These are phyloP conservation scores for Nyctibius grandis DNA, from an alignment of 2,797 vertebrate genomes.

Conservation along the genomic window DNA sequence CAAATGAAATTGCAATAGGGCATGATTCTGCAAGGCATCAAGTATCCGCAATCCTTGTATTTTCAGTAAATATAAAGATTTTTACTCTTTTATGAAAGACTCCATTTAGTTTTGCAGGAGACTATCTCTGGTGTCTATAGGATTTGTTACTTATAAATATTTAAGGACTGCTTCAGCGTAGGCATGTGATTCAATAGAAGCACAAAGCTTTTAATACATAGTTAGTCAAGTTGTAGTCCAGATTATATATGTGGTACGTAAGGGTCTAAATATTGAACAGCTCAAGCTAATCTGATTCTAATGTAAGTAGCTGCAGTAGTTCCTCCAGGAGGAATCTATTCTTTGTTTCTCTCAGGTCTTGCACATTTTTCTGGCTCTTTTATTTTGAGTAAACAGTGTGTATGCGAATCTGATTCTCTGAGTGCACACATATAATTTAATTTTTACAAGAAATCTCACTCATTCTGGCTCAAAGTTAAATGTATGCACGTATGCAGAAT, in stretches of 20 bases:
- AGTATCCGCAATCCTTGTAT: not conserved
- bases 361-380: not conserved
- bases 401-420: not conserved
- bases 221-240: not conserved
- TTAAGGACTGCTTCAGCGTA: not conserved
- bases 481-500: not conserved
- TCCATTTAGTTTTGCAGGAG: not conserved
- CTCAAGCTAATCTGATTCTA: not conserved
- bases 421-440: not conserved
- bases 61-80: not conserved
- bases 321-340: not conserved
- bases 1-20: not conserved
- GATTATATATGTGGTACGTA: not conserved
- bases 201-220: not conserved
- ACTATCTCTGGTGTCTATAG: not conserved
- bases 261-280: not conserved
- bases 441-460: constrained; percentile 14
- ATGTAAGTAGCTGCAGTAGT: not conserved
- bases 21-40: not conserved
- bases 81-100: not conserved
- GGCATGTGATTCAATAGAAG: not conserved
- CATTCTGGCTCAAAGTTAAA: not conserved
- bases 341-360: constrained; percentile 9
- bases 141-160: not conserved
- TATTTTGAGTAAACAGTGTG: not conserved